A percentile compares a stretch with the other conserved stretches of the same genome.
Conservation (phyloP, 2,113 vertebrate genomes). For the Corythaixoides concolor region DNA sequence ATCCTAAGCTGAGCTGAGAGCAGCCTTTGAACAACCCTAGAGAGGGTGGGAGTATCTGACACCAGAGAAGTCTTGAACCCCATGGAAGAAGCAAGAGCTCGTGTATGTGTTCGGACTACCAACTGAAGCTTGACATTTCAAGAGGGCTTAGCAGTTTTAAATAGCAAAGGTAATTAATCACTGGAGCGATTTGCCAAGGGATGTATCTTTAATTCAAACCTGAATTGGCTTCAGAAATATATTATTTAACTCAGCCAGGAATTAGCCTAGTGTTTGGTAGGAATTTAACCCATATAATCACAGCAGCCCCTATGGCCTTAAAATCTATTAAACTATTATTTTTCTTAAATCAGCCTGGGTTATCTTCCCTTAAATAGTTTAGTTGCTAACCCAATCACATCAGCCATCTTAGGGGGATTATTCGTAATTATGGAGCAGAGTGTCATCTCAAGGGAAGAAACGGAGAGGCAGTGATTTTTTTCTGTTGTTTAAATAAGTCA, state of each 20-base stretch:
- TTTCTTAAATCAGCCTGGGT: neutral
- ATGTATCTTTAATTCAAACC: neutral
- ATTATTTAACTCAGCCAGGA: neutral
- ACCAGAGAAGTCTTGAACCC: neutral
- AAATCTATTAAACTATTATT: neutral
- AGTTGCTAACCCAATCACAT: neutral
- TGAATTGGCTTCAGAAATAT: neutral
- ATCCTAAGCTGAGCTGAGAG: neutral
- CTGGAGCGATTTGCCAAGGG: neutral
- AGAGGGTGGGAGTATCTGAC: neutral
- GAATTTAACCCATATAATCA: conserved; percentile 5
- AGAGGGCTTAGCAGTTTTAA: neutral
- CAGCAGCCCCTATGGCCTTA: neutral
- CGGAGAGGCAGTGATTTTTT: neutral
- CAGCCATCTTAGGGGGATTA: neutral
- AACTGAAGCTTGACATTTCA: neutral
- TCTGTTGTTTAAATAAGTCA: conserved; percentile 6
- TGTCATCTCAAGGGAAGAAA: conserved; percentile 4
- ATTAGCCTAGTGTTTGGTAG: neutral
- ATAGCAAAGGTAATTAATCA: conserved; percentile 22
- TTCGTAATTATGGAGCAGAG: conserved; percentile 13
- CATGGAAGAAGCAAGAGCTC: neutral
- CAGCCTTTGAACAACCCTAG: neutral
- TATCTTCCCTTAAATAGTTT: neutral
- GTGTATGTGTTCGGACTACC: neutral